phyloP scores from a whole-genome alignment of 53 echinoderm and acorn worm species.

The Holothuria leucospilota region DNA sequence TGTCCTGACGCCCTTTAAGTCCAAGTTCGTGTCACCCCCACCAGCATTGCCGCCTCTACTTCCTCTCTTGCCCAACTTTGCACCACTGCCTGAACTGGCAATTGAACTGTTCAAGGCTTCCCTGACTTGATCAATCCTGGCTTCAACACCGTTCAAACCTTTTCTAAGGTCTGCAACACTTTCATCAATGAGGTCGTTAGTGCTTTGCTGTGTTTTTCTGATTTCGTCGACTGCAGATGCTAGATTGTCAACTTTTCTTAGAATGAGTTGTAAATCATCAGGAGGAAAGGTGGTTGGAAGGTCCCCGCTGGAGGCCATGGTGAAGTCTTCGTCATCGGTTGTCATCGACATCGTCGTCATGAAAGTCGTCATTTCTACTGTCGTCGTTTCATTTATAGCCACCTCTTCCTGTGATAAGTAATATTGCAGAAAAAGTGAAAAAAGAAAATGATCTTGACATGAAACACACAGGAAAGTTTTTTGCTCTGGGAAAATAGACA shows the following conservation, averaged over 20 bases:
- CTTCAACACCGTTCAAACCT: conserved; percentile 27
- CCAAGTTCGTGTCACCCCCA: background rate
- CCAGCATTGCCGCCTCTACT: conserved; percentile 22
- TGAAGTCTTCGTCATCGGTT: conserved; percentile 62
- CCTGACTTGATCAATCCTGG: conserved; percentile 37
- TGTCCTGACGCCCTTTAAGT: conserved; percentile 39
- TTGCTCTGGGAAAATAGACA: no score
- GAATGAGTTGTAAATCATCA: conserved; percentile 51
- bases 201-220: conserved; percentile 39
- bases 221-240: conserved; percentile 60
- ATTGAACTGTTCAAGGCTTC: background rate
- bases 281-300: conserved; percentile 32
- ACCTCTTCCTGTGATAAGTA: conserved; percentile 8
- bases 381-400: background rate
- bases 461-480: no score
- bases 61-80: conserved; percentile 34
- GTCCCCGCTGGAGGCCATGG: conserved; percentile 68
- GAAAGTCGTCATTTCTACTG: conserved; percentile 19
- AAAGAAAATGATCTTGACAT: background rate
- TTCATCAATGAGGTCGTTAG: background rate
- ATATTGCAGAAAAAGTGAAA: background rate
- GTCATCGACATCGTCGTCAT: conserved; percentile 46
- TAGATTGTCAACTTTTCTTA: conserved; percentile 51
- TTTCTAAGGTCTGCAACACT: conserved; percentile 12
- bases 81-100: conserved; percentile 14